Percentiles rank a stretch among this genome's conserved stretches.
These are phyloP conservation scores for Drosophila ogumai DNA, from an alignment of 1,140 invertebrate species.

Conservation along the genomic window DNA sequence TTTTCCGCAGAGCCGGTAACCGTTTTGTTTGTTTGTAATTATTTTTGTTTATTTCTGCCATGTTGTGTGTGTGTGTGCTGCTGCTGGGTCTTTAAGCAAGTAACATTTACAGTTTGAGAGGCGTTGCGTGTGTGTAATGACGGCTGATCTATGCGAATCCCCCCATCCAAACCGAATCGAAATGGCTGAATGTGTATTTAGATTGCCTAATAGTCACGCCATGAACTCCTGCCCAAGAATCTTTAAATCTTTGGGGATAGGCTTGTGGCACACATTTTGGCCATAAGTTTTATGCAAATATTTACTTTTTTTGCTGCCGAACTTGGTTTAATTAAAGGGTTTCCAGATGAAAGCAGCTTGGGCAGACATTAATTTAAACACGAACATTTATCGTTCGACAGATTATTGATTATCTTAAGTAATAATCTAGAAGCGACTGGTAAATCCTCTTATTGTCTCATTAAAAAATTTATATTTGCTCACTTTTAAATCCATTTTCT, in stretches of 20 bases:
- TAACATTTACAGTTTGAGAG: constrained; percentile 77
- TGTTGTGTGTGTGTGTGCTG: constrained; percentile 8
- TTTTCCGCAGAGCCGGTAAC: constrained; percentile 59
- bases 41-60: constrained; percentile 50
- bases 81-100: constrained; percentile 51
- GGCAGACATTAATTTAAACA: not conserved
- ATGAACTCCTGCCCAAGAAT: constrained; percentile 28
- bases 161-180: constrained; percentile 5
- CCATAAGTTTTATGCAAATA: constrained; percentile 28
- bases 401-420: not conserved
- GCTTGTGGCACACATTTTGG: constrained; percentile 27
- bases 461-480: not conserved
- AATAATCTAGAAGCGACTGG: not conserved
- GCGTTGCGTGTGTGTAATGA: constrained; percentile 74
- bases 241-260: constrained; percentile 16
- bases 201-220: constrained; percentile 60
- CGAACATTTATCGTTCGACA: not conserved
- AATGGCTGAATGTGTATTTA: constrained; percentile 38
- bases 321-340: constrained; percentile 23
- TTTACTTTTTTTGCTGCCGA: not conserved
- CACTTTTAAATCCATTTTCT: not conserved
- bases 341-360: not conserved
- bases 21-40: constrained; percentile 61
- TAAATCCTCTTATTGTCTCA: not conserved
- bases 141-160: constrained; percentile 64